These are phyloP conservation scores for Hermaeophaga mercurialis DNA, from an alignment of 2,888 invertebrate genomes.

Conservation along the genomic window DNA sequence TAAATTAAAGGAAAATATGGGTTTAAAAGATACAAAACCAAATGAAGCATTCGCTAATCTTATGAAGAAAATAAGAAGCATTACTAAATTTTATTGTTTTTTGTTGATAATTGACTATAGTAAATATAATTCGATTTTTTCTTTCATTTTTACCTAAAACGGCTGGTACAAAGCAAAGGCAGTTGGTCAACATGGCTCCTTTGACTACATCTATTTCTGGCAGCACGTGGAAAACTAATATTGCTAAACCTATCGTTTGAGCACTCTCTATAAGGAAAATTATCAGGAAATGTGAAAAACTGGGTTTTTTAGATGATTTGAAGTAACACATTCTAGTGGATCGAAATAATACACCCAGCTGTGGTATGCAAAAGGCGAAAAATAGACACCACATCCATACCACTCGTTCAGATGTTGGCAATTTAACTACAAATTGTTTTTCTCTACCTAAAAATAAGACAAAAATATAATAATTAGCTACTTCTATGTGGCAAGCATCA, in stretches of 20 bases:
- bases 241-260: conserved; percentile 84
- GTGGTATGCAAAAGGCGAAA: conserved; percentile 86
- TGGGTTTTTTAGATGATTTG: conserved; percentile 82
- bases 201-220: conserved; percentile 93
- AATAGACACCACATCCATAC: conserved; percentile 93
- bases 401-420: conserved; percentile 85
- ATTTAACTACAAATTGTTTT: conserved; percentile 79
- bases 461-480: too few species aligned
- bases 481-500: too few species aligned
- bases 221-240: conserved; percentile 85
- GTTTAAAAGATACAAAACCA: too few species aligned
- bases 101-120: too few species aligned
- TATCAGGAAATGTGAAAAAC: conserved; percentile 67
- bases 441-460: conserved; percentile 72
- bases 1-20: too few species aligned
- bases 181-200: conserved; percentile 95
- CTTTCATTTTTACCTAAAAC: conserved; percentile 61
- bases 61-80: too few species aligned
- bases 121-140: not conserved
- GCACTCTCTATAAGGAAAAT: conserved; percentile 85
- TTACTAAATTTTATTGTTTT: too few species aligned
- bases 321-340: conserved; percentile 88
- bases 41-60: too few species aligned
- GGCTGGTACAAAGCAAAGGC: conserved; percentile 90
- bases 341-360: conserved; percentile 83